Evolutionary conservation across 2,888 invertebrate species (phyloP).

Genomic region (Paralinhomoeus sp.): DNA sequence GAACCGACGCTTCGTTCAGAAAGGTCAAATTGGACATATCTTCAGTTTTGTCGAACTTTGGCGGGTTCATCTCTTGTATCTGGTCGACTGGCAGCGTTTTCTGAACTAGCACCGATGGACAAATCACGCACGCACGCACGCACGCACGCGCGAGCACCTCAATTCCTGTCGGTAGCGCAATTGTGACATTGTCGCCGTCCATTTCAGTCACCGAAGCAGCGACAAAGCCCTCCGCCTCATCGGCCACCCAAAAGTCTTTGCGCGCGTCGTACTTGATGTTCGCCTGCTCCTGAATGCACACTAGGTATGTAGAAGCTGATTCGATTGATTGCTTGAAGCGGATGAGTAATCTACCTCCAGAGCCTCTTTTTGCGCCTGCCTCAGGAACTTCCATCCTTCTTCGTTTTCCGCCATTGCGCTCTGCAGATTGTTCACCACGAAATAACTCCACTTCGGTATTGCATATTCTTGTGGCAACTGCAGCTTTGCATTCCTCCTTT

Average conservation of each 20-base stretch:
- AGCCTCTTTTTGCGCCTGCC: not conserved
- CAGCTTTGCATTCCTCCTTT: too few relatives aligned
- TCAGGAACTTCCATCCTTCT: slow-evolving; percentile 4
- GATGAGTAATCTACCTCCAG: too few relatives aligned
- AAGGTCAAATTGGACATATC: slow-evolving; percentile 42
- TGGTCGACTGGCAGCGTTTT: slow-evolving; percentile 54
- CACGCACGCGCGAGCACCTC: slow-evolving; percentile 9
- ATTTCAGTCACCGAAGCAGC: slow-evolving; percentile 13
- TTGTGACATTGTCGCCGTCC: slow-evolving; percentile 14
- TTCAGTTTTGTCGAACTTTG: slow-evolving; percentile 53
- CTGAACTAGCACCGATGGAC: slow-evolving; percentile 4
- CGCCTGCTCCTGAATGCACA: not conserved
- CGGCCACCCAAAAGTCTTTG: slow-evolving; percentile 6
- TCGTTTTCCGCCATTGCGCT: too few relatives aligned
- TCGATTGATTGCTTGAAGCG: too few relatives aligned
- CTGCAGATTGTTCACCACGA: too few relatives aligned
- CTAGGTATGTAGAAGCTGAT: too few relatives aligned
- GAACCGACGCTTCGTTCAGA: slow-evolving; percentile 91
- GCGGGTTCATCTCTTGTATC: slow-evolving; percentile 53
- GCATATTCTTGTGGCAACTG: too few relatives aligned
- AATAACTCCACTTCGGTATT: too few relatives aligned
- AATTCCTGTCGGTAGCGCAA: slow-evolving; percentile 13
- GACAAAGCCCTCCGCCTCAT: slow-evolving; percentile 17
- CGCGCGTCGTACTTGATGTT: not conserved
- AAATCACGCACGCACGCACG: not conserved